These are phyloP conservation scores for Endomychus coccineus DNA, from an alignment of 2,888 invertebrate species.

Conservation along the genomic window DNA sequence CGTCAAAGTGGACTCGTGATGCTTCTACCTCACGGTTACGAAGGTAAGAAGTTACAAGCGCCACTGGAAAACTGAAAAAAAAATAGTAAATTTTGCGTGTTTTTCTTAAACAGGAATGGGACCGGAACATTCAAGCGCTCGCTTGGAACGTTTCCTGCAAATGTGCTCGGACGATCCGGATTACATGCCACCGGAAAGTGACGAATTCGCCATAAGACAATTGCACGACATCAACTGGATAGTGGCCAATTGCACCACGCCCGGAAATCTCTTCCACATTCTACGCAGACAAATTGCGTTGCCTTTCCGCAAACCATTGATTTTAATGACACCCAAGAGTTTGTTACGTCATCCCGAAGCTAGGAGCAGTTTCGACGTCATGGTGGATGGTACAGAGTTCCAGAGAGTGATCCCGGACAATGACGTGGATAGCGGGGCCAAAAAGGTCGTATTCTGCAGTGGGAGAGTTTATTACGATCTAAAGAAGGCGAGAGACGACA, in stretches of 20 bases:
- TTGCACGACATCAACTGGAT: constrained; percentile 96
- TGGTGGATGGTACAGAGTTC: constrained; percentile 76
- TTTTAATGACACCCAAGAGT: constrained; percentile 95
- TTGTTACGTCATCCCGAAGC: constrained; percentile 90
- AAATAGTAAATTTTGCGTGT: too few relatives aligned
- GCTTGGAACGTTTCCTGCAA: constrained; percentile 85
- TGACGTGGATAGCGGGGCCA: constrained; percentile 47
- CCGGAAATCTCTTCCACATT: constrained; percentile 94
- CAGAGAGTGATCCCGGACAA: constrained; percentile 70
- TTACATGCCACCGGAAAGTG: constrained; percentile 81
- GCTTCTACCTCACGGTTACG: constrained; percentile 76
- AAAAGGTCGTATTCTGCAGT: constrained; percentile 78
- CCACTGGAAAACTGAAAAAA: too few relatives aligned
- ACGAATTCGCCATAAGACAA: constrained; percentile 77
- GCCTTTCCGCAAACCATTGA: constrained; percentile 95
- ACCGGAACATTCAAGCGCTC: constrained; percentile 87
- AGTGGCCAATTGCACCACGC: constrained; percentile 90
- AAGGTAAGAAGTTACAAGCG: constrained; percentile 49
- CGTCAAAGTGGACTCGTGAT: constrained; percentile 72
- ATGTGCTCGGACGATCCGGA: constrained; percentile 95
- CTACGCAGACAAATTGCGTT: constrained; percentile 88
- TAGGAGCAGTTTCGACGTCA: constrained; percentile 85
- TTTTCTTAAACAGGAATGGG: constrained; percentile 48
- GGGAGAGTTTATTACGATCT: constrained; percentile 92
- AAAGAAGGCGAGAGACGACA: constrained; percentile 64